Conservation (phyloP, 2,888 invertebrate species). For the Eupsilia transversa region DNA sequence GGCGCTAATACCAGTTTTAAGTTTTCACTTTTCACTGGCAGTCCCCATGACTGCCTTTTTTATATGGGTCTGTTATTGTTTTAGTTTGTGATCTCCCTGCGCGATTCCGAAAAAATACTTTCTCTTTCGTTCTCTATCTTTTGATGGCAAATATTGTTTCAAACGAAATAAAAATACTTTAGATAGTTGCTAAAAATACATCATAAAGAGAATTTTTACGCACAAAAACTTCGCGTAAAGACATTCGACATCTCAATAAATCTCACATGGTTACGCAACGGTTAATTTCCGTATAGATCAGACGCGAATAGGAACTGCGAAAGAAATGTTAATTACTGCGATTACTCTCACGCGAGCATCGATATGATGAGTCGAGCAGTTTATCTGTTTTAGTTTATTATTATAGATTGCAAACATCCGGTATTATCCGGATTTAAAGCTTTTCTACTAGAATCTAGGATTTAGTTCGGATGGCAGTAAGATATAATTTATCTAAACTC, state of each 20-base stretch:
- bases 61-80: background rate
- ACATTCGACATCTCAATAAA: constrained; percentile 16
- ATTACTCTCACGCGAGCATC: constrained; percentile 57
- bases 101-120: background rate
- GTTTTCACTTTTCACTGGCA: too few relatives aligned
- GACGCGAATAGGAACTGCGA: constrained; percentile 46
- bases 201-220: background rate
- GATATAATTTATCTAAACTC: too few relatives aligned
- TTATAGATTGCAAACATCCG: too few relatives aligned
- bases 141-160: background rate
- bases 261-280: constrained; percentile 43
- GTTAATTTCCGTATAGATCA: constrained; percentile 56
- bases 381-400: too few relatives aligned
- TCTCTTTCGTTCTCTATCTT: background rate
- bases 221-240: constrained; percentile 2
- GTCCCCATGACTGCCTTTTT: too few relatives aligned
- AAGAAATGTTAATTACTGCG: constrained; percentile 55
- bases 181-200: background rate
- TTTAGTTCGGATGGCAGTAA: too few relatives aligned
- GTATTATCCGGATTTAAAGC: too few relatives aligned
- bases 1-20: too few relatives aligned
- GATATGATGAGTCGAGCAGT: constrained; percentile 27
- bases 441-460: too few relatives aligned
- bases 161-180: background rate
- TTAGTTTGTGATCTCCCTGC: background rate